A percentile compares a stretch with the other conserved stretches of the same genome.
Evolutionary conservation across 2,113 vertebrate genomes (phyloP).

Genomic region (Eulemur macaco): DNA sequence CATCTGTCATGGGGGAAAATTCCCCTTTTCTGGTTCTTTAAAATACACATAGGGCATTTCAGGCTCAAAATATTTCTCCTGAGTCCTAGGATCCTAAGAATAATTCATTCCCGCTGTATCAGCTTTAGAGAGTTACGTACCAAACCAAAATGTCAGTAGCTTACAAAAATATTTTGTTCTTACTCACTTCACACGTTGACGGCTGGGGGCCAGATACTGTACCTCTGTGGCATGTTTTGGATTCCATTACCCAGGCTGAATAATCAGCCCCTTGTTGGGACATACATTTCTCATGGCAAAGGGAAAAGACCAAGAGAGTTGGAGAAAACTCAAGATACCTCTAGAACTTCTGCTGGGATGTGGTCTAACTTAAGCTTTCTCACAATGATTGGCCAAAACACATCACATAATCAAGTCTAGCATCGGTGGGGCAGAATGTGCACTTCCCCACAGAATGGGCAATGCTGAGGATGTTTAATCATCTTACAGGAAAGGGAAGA

Average conservation of each 20-base stretch:
- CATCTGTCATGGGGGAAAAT: neutral
- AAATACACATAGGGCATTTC: neutral
- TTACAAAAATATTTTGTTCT: neutral
- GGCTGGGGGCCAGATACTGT: neutral
- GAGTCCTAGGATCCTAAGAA: neutral
- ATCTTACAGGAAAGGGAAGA: neutral
- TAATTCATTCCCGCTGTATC: neutral
- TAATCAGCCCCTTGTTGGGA: neutral
- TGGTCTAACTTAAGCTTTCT: neutral
- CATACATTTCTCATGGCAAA: neutral
- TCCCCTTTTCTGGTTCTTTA: slow-evolving; percentile 36
- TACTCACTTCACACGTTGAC: neutral
- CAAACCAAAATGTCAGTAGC: neutral
- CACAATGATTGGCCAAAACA: neutral
- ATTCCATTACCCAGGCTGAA: neutral
- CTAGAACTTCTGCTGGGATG: neutral
- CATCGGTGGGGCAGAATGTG: rapidly evolving
- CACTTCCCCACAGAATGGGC: neutral
- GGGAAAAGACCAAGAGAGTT: neutral
- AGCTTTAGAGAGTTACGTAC: neutral
- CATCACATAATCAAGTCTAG: neutral
- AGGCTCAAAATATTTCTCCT: neutral
- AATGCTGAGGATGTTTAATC: too few relatives aligned
- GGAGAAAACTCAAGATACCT: neutral
- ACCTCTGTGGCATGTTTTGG: neutral